Evolutionary conservation across 2,797 vertebrate genomes (phyloP), one percentile per base, ranked within the genome.

Genomic region (Gila robusta): DNA sequence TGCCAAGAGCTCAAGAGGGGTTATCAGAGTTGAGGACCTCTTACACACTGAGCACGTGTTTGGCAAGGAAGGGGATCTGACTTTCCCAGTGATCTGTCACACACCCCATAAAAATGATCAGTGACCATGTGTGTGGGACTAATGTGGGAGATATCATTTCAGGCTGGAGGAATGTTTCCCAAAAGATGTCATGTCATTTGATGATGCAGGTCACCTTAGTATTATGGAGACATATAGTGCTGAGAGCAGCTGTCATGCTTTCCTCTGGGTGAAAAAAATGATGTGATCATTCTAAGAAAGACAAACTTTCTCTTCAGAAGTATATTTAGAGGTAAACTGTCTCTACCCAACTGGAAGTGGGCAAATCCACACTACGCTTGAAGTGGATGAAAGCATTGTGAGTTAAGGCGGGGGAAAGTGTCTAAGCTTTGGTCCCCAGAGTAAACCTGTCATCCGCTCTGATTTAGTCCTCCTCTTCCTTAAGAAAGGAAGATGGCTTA

Each of bases 1-100:
- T 87, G 62, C 82, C 86, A 87, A 84, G 52, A 67, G 78, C 77
- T 84, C 77, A 47, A 84, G 71, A 69, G 78, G n/a, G 82, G 64
- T 79, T 80, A 77, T 64, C 49, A 72, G 62, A 70, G 35, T 67
- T 28, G 32, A 81, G 28, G 73, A 73, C 26, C 39, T 73, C 79
- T 82, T 74, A 62, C 74, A 54, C 16, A 81, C n/a, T 8, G 56
- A 67, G 49, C 49, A 70, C 44, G 11, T 52, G 35, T 81, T n/a
- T 71, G 76, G 17, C 0, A 10, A 41, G 28, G 17, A 4, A 7
- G 59, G 23, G 19, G 37, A 83, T 73, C 54, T 21, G 71, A 85
- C 59, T 82, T 26, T 72, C 32, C 69, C 17, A 83, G 44, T 80
- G 44, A 74, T 74, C 81, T 66, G 52, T 59, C 82, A 77, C 71